Base-by-base conservation (phyloP, 2,797 vertebrate species). In the Lepus oiostolus region DNA sequence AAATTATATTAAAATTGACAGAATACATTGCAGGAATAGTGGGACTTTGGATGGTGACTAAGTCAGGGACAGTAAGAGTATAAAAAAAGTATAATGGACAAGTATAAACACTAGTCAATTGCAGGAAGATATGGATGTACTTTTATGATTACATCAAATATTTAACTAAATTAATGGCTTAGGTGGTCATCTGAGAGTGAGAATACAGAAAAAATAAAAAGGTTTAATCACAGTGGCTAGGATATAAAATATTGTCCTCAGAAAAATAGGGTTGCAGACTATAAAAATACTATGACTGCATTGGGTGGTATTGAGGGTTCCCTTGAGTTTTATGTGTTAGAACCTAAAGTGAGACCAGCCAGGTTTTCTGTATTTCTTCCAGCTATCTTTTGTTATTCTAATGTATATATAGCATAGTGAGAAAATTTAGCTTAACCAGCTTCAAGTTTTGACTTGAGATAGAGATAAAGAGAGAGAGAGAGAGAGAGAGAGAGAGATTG, bases 341-440 rank as follows among this genome's bases (percentile, higher is more conserved):
- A 82, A 80, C 35, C n/a, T 52, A 50, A 75, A 91, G 38, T 52
- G 52, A 81, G 28, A 47, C 17, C 14, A 86, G 26, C 50, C 24
- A 63, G 28, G 0, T 82, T 72, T 16, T 67, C 21, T 92, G 0
- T 50, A 65, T 77, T 83, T 86, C 60, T 50, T 83, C 50, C 38
- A 42, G 32, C 30, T 83, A 28, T 30, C 71, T 47, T 12, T 13
- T 88, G 50, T 35, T n/a, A 79, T 5, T 72, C 4, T 30, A 47
- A 42, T 54, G 10, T 24, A 30, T 24, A 84, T 65, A 52, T 54
- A n/a, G 47, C 76, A 38, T 38, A 76, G 32, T 47, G 21, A 74
- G 24, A 81, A 54, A 68, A 14, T 88, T 93, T 54, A 30, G 85
- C 72, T 62, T 82, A 91, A 38, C 86, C n/a, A 54, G 24, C 54